phyloP scores from a whole-genome alignment of 2,797 vertebrate species.

The Phrynocephalus forsythii region DNA sequence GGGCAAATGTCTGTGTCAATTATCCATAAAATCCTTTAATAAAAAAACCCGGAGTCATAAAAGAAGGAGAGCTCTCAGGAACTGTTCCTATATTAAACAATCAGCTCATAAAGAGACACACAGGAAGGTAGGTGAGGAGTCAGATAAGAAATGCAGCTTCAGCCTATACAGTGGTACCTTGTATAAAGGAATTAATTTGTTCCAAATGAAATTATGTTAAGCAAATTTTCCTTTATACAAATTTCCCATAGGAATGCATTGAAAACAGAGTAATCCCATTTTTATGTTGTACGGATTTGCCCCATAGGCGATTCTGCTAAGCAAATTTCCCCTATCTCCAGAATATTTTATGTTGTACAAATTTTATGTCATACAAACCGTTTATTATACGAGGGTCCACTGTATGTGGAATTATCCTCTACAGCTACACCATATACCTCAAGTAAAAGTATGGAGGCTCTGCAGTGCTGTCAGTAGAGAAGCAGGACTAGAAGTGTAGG shows the following conservation, averaged over 20 bases:
- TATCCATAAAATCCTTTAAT: neutral
- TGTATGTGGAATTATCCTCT: neutral
- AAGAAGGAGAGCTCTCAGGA: neutral
- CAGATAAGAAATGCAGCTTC: neutral
- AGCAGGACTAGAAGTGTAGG: neutral
- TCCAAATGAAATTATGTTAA: too few species aligned
- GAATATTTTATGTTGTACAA: too few species aligned
- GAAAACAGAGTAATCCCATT: too few species aligned
- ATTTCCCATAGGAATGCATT: too few species aligned
- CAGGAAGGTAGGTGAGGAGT: neutral
- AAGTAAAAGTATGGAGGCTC: neutral
- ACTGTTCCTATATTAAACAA: conserved; percentile 11
- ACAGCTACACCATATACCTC: conserved; percentile 17
- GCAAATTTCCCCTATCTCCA: too few species aligned
- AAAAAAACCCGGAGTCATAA: fast-evolving
- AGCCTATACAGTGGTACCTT: neutral
- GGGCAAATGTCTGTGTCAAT: neutral
- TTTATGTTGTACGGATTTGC: too few species aligned
- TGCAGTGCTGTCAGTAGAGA: neutral
- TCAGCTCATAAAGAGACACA: neutral
- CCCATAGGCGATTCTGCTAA: too few species aligned
- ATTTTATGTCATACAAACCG: too few species aligned
- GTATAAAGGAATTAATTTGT: too few species aligned
- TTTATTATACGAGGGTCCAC: too few species aligned
- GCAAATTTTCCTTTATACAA: too few species aligned